Percentiles rank a stretch among this genome's conserved stretches.
These are phyloP conservation scores for Propsilocerus akamusi DNA, from an alignment of 1,140 invertebrate species.

Conservation along the genomic window DNA sequence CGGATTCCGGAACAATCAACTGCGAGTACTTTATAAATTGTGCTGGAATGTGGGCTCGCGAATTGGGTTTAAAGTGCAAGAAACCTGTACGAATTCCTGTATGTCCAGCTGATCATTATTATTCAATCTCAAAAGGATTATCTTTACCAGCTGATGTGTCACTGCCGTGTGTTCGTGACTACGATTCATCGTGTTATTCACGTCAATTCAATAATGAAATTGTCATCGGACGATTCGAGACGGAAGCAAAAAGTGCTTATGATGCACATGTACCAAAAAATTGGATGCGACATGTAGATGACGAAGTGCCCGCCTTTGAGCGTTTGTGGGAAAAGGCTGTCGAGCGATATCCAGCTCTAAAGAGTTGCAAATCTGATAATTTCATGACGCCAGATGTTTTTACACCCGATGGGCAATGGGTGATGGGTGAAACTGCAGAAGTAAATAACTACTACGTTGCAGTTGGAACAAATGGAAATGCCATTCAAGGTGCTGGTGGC, in stretches of 20 bases:
- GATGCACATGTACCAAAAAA: constrained; percentile 35
- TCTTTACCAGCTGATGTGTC: constrained; percentile 11
- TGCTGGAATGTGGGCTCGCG: constrained; percentile 52
- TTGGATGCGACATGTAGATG: constrained; percentile 30
- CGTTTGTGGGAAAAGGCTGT: constrained; percentile 39
- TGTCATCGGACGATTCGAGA: constrained; percentile 48
- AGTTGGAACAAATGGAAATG: constrained; percentile 45
- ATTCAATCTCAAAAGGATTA: constrained; percentile 37
- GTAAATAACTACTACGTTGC: constrained; percentile 67
- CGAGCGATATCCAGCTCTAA: constrained; percentile 43
- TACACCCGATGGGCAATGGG: constrained; percentile 49
- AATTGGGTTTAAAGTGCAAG: constrained; percentile 38
- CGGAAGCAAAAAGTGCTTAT: constrained; percentile 42
- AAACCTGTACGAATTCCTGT: constrained; percentile 38
- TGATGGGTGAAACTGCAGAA: constrained; percentile 55
- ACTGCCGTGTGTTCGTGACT: constrained; percentile 43
- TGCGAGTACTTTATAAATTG: constrained; percentile 60
- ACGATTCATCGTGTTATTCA: constrained; percentile 44
- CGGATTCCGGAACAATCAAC: constrained; percentile 34
- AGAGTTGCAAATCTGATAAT: constrained; percentile 31
- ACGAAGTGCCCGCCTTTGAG: constrained; percentile 46
- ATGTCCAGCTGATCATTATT: constrained; percentile 51
- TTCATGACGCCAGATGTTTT: constrained; percentile 58
- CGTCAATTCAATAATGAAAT: constrained; percentile 34
- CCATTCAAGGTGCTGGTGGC: constrained; percentile 48